Conservation (phyloP, 92 coral and sea anemone species). For the Siderastrea radians region DNA sequence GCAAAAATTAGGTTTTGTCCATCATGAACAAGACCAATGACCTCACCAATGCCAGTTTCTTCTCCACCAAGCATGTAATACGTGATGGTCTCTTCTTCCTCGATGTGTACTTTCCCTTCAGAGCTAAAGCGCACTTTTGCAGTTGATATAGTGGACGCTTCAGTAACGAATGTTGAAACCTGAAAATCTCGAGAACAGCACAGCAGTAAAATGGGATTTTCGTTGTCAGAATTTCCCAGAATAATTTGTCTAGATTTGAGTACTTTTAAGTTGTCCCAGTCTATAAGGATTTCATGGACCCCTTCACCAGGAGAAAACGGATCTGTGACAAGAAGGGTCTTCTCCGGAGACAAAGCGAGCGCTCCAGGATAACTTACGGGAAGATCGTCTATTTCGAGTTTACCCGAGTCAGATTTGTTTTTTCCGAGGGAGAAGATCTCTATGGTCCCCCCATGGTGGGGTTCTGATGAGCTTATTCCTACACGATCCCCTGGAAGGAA, state of each 20-base stretch:
- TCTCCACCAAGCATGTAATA: conserved; percentile 47
- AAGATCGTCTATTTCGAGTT: not conserved
- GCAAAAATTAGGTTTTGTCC: conserved; percentile 52
- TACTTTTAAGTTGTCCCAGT: conserved; percentile 26
- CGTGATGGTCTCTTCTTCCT: conserved; percentile 26
- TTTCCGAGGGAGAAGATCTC: conserved; percentile 5
- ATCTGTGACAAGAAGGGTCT: not conserved
- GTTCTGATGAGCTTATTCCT: conserved; percentile 33
- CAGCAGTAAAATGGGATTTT: not conserved
- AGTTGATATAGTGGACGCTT: conserved; percentile 6
- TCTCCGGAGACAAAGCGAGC: conserved; percentile 22
- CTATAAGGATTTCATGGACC: conserved; percentile 12
- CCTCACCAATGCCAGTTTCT: not conserved
- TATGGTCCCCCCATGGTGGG: conserved; percentile 23
- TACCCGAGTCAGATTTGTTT: not conserved
- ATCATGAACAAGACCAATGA: conserved; percentile 48
- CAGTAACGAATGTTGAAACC: not conserved
- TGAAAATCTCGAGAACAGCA: conserved; percentile 20
- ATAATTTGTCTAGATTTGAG: conserved; percentile 1
- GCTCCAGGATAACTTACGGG: conserved; percentile 1
- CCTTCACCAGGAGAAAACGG: not conserved
- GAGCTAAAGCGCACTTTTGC: conserved; percentile 17
- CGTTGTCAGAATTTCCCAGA: not conserved
- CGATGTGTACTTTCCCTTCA: conserved; percentile 19
- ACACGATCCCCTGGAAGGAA: conserved; percentile 38